phyloP scores from a whole-genome alignment of 2,888 invertebrate genomes.

The Lordiphosa andalusiaca region DNA sequence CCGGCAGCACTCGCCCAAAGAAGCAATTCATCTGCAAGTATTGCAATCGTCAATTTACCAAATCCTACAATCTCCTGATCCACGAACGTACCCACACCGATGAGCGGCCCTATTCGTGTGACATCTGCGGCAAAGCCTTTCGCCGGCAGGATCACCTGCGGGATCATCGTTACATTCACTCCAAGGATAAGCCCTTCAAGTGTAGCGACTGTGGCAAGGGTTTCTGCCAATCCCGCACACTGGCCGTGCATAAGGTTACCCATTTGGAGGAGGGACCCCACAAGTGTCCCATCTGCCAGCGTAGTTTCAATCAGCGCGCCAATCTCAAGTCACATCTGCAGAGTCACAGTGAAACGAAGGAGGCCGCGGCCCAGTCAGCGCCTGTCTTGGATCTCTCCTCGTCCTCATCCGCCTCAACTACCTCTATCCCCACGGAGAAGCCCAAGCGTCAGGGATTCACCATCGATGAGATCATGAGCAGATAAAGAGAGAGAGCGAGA shows the following conservation, averaged over 20 bases:
- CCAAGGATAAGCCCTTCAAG: slow-evolving; percentile 99
- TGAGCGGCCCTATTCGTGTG: slow-evolving; percentile 97
- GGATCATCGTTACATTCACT: slow-evolving; percentile 97
- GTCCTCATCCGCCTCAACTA: slow-evolving; percentile 55
- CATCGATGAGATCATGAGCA: slow-evolving; percentile 93
- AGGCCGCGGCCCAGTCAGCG: slow-evolving; percentile 28
- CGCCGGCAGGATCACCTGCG: slow-evolving; percentile 95
- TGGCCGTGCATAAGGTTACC: slow-evolving; percentile 96
- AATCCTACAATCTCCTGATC: slow-evolving; percentile 97
- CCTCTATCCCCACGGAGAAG: slow-evolving; percentile 67
- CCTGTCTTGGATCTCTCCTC: slow-evolving; percentile 82
- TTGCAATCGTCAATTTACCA: slow-evolving; percentile 98
- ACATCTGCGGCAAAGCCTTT: slow-evolving; percentile 97
- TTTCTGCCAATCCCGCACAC: slow-evolving; percentile 97
- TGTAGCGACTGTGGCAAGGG: slow-evolving; percentile 98
- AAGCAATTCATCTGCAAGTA: slow-evolving; percentile 98
- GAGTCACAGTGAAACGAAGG: slow-evolving; percentile 84
- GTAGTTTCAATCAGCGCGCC: slow-evolving; percentile 95
- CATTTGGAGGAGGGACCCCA: slow-evolving; percentile 96
- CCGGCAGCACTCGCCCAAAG: slow-evolving; percentile 85
- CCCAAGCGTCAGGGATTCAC: slow-evolving; percentile 87
- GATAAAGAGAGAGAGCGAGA: slow-evolving; percentile 82
- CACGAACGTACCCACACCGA: slow-evolving; percentile 98
- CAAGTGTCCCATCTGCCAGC: slow-evolving; percentile 93
- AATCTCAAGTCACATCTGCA: slow-evolving; percentile 94